These are phyloP conservation scores for Potamilus streckersoni DNA, from an alignment of 1,140 invertebrate genomes.

Conservation along the genomic window DNA sequence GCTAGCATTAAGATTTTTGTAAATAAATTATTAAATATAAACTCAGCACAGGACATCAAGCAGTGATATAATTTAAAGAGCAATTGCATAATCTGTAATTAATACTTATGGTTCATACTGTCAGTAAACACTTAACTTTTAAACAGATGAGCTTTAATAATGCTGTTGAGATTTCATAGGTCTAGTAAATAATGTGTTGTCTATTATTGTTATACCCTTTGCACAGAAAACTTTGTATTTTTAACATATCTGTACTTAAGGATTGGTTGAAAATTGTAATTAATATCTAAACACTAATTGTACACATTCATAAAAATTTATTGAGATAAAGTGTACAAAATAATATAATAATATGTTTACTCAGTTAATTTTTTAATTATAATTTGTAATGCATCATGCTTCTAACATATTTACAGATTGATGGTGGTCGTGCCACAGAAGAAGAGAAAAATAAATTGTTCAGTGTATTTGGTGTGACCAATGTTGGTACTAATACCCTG, in stretches of 20 bases:
- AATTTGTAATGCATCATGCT: background rate
- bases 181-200: background rate
- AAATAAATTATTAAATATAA: no score
- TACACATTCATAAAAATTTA: background rate
- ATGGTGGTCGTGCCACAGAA: slow-evolving; percentile 36
- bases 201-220: background rate
- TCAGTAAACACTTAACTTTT: no score
- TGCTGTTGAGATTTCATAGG: background rate
- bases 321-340: background rate
- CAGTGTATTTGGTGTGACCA: slow-evolving; percentile 34
- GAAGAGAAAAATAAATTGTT: slow-evolving; percentile 30
- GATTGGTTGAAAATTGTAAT: background rate
- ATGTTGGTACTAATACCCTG: slow-evolving; percentile 39
- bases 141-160: no score
- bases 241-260: background rate
- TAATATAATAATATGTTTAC: background rate
- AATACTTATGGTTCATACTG: no score
- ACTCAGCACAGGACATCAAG: no score
- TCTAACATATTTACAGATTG: slow-evolving; percentile 28
- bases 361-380: background rate
- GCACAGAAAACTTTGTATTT: background rate
- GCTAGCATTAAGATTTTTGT: no score
- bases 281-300: background rate
- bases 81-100: no score
- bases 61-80: no score